Evolutionary conservation across 2,888 invertebrate species (phyloP), one percentile per base, ranked within the genome.

Genomic region (Scaptomyza parva): DNA sequence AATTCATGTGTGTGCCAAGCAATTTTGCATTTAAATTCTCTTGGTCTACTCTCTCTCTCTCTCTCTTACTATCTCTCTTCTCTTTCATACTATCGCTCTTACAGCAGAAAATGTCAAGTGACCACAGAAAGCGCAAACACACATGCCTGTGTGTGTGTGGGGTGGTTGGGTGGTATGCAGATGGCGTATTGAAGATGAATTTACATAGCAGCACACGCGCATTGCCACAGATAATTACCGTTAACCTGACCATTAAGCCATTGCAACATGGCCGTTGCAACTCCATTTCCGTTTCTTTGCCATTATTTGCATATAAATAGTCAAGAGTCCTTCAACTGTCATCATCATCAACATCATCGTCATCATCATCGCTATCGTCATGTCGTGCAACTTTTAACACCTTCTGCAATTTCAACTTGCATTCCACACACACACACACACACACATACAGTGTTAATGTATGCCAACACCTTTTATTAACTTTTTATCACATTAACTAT

Each of bases 221-320:
- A 20, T 12, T 28, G 12, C 5, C 53, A 57, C 39, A 52, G 59
- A 58, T 70, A 79, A 82, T 77, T 60, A 82, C 39, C 47, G 44
- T 78, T 70, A 63, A 66, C 74, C 53, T 77, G 70, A 44, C 58
- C 52, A 60, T 70, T 60, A 78, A 77, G 43, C 26, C 20, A 39
- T 53, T 59, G 37, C 26, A 72, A 41, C 35, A 43, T 35, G 47
- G 47, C 24, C 52, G 44, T 40, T n/a, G n/a, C 22, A 64, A 47
- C 47, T 64, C 2, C 22, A 64, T 33, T 53, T 64, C 33, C 28
- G 9, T 14, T 17, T 11, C 26, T 40, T 41, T 64, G 45, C 30
- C 22, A 41, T 53, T 59, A 47, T 65, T 59, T 54, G 68, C 68
- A 54, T 59, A 39, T 45, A 51, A 20, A 47, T 37, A 41, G 64